Base-by-base conservation (phyloP, 2,113 vertebrate species). In the Planiliza haematocheilus region DNA sequence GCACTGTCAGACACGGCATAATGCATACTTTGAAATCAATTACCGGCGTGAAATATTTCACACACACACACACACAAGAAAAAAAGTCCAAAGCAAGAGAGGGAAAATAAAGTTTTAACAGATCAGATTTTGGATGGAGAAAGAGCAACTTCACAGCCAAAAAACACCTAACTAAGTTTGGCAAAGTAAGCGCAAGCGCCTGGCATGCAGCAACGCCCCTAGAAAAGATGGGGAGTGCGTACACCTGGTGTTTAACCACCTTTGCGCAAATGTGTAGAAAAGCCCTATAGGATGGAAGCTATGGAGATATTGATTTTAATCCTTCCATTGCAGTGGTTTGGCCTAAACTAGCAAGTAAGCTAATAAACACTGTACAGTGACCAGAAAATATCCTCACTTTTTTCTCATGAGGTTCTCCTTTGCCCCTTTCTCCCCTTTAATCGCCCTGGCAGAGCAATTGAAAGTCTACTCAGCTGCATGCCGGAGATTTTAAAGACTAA, bases 211-310 rank as follows among this genome's bases (percentile, higher is more conserved):
- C 61, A 64, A 57, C 72, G 55, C 69, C 16, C 38, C 36, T 85
- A 85, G 62, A 88, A 85, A 66, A 67, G 21, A 70, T 36, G 62
- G 81, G 53, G 60, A 70, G 68, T 79, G 48, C 39, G 34, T 68
- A 17, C 17, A 36, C 64, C 79, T 8, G 37, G 48, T 58, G 83
- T 62, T 67, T 84, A 70, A 82, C 73, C 70, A 75, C 72, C 81
- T 87, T 82, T 82, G 56, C 78, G 76, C 75, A 81, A 72, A 81
- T 84, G 78, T 52, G 63, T 30, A 81, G 81, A 80, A 78, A 78
- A 81, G 34, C 79, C 83, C 60, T 53, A 30, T 30, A 30, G 24
- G 24, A 30, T 3, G 24, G 24, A 30, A 30, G 24, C 24, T 30
- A 30, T 30, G 5, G 24, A 30, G 5, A 3, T 30, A 30, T 30